Base-by-base conservation (phyloP, 2,888 invertebrate species). In the Thumatha senex region DNA sequence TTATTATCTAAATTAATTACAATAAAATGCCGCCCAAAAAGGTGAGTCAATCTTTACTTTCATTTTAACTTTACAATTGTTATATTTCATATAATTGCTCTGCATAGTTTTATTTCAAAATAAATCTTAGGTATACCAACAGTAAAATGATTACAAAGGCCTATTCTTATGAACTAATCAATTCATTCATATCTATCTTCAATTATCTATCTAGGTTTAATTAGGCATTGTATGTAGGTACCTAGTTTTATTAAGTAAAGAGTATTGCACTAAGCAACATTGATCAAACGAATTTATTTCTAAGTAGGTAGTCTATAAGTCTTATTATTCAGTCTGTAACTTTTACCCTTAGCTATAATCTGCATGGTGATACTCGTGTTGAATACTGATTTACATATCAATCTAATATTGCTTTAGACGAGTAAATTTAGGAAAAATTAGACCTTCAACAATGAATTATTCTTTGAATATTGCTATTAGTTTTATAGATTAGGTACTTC, bases 21-120 rank as follows among this genome's bases (percentile, higher is more conserved):
- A 35, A 30, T 51, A 51, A 9, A 65, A 90, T 90, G 90, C 81
- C 88, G 24, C 88, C 89, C 5, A 90, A 89, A 65, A 89, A 86
- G 89, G 90, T 89, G 81, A 71, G 86, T 60, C n/a, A n/a, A n/a
- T n/a, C n/a, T 10, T 12, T 36, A 3, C 18, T 41, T 38, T 34
- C 15, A 24, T 24, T 15, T 34, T 13, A 13, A 11, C 11, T 14
- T 5, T 10, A 36, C 13, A 36, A 13, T 14, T n/a, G n/a, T n/a
- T n/a, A n/a, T n/a, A n/a, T n/a, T n/a, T n/a, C n/a, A n/a, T n/a
- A n/a, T n/a, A n/a, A n/a, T n/a, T n/a, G n/a, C n/a, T n/a, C n/a
- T n/a, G n/a, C n/a, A n/a, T n/a, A n/a, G n/a, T n/a, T n/a, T n/a
- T n/a, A n/a, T n/a, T n/a, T n/a, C n/a, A n/a, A n/a, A n/a, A n/a